These are phyloP conservation scores for Drosophila auraria DNA, from an alignment of 1,140 invertebrate genomes.

Conservation along the genomic window DNA sequence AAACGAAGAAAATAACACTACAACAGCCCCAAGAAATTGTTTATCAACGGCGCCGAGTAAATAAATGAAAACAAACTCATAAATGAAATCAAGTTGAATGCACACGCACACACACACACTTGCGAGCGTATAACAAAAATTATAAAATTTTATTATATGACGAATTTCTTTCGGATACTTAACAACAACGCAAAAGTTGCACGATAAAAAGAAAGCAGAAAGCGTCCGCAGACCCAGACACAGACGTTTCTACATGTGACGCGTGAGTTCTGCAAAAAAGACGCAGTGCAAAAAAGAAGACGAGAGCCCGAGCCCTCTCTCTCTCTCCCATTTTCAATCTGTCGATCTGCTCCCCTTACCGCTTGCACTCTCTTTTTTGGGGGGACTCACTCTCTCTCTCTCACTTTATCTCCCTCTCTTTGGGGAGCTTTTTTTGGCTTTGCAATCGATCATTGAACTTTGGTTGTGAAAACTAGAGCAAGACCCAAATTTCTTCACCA, in stretches of 20 bases:
- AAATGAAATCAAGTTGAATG: constrained; percentile 75
- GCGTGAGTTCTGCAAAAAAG: constrained; percentile 72
- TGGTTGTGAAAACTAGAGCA: constrained; percentile 84
- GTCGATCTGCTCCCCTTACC: constrained; percentile 15
- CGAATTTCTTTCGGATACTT: constrained; percentile 72
- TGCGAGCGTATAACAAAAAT: constrained; percentile 42
- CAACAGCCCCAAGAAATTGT: constrained; percentile 47
- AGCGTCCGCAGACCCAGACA: constrained; percentile 65
- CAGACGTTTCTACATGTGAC: constrained; percentile 76
- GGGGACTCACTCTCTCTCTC: constrained; percentile 23
- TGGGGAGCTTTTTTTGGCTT: constrained; percentile 66
- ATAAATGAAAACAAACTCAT: constrained; percentile 66
- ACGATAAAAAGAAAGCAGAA: constrained; percentile 80
- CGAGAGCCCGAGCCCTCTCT: constrained; percentile 19
- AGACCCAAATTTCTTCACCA: constrained; percentile 81
- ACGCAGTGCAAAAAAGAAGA: constrained; percentile 48
- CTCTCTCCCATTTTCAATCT: constrained; percentile 18
- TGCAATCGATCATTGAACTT: constrained; percentile 84
- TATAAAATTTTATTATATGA: constrained; percentile 69
- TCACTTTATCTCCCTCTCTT: constrained; percentile 30
- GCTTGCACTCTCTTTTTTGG: constrained; percentile 12
- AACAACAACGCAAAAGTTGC: constrained; percentile 72
- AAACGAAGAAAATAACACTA: constrained; percentile 41
- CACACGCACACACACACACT: constrained; percentile 16
- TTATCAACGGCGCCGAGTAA: constrained; percentile 54